Evolutionary conservation across 2,888 invertebrate species (phyloP).

Genomic region (Apodemia hepburni): DNA sequence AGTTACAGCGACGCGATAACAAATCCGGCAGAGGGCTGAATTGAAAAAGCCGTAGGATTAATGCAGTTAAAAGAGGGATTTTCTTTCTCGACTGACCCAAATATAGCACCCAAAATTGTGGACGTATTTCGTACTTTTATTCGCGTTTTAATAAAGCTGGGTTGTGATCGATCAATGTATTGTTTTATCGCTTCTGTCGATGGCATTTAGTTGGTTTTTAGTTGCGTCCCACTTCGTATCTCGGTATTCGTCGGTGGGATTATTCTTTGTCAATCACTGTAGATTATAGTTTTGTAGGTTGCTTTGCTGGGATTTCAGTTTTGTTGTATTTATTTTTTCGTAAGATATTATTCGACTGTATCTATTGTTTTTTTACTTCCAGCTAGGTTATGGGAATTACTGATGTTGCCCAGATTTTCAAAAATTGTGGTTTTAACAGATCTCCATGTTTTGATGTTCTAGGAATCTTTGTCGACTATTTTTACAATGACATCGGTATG

Average conservation of each 20-base stretch:
- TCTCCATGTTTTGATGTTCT: too few relatives aligned
- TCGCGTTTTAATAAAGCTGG: slow-evolving; percentile 11
- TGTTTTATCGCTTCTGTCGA: slow-evolving; percentile 9
- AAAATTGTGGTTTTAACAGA: too few relatives aligned
- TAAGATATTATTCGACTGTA: not conserved
- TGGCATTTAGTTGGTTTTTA: not conserved
- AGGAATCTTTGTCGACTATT: too few relatives aligned
- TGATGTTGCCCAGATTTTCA: too few relatives aligned
- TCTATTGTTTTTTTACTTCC: not conserved
- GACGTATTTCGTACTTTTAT: slow-evolving; percentile 15
- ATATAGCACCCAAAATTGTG: slow-evolving; percentile 24
- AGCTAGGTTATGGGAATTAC: too few relatives aligned
- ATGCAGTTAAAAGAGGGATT: slow-evolving; percentile 39
- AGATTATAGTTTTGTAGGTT: not conserved
- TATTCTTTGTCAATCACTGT: not conserved
- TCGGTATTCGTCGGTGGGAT: not conserved
- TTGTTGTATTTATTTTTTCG: not conserved
- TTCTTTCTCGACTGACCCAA: slow-evolving; percentile 35
- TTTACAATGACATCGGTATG: too few relatives aligned
- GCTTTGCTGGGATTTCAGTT: not conserved
- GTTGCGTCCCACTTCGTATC: not conserved
- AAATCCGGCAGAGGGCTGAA: slow-evolving; percentile 33
- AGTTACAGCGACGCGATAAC: slow-evolving; percentile 18
- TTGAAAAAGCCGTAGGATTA: slow-evolving; percentile 38
- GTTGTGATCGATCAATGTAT: slow-evolving; percentile 6